A percentile compares a stretch with the other conserved stretches of the same genome.
Evolutionary conservation across 2,888 invertebrate genomes (phyloP).

Genomic region (Leucophora obtusa): DNA sequence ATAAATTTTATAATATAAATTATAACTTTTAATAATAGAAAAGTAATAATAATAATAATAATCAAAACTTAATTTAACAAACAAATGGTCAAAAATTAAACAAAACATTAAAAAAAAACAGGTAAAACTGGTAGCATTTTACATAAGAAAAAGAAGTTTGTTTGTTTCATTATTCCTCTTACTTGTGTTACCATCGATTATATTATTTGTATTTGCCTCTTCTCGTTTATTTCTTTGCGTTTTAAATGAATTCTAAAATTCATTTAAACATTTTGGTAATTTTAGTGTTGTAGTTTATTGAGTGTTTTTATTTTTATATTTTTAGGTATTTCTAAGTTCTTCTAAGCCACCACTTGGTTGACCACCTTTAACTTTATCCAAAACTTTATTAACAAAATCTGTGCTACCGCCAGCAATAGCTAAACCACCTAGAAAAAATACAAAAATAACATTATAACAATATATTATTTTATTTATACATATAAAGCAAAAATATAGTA

Average conservation of each 20-base stretch:
- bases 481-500: too few species aligned
- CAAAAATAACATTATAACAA: too few species aligned
- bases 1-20: conserved; percentile 4
- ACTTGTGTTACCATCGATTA: conserved; percentile 18
- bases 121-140: conserved; percentile 77
- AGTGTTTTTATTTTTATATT: conserved; percentile 3
- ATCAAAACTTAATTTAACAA: conserved; percentile 55
- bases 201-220: not conserved
- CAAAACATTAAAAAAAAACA: conserved; percentile 67
- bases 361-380: conserved; percentile 91
- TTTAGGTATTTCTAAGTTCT: conserved; percentile 81
- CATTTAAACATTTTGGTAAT: not conserved
- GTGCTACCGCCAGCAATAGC: conserved; percentile 95
- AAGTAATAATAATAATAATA: conserved; percentile 30
- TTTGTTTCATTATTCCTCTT: conserved; percentile 39
- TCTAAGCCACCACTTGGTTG: conserved; percentile 88
- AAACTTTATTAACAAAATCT: conserved; percentile 94
- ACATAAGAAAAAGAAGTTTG: conserved; percentile 42
- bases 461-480: too few species aligned
- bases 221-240: conserved; percentile 24
- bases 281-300: not conserved
- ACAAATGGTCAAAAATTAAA: conserved; percentile 41
- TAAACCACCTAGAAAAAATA: conserved; percentile 81
- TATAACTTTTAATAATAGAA: conserved; percentile 16
- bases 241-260: conserved; percentile 4